Evolutionary conservation across 2,797 vertebrate species (phyloP).

Genomic region (Sternarchorhynchus goeldii): DNA sequence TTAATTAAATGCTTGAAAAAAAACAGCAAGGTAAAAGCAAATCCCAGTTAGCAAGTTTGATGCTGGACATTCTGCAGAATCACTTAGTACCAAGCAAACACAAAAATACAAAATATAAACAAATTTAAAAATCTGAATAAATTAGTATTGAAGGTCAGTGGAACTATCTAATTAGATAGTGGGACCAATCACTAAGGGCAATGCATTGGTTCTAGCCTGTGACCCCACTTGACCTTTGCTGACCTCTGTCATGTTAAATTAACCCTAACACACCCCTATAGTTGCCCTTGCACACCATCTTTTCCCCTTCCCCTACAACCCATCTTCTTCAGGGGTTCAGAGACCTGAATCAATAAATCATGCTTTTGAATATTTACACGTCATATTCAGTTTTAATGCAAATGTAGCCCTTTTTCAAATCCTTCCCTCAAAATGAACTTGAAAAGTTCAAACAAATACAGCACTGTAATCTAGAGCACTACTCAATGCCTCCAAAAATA

Average conservation of each 20-base stretch:
- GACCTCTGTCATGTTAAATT: constrained; percentile 79
- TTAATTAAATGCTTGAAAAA: neutral
- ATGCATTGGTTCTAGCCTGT: constrained; percentile 72
- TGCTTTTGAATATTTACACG: constrained; percentile 36
- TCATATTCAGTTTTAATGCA: constrained; percentile 34
- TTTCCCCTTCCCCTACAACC: constrained; percentile 12
- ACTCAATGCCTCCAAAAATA: neutral
- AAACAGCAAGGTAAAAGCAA: neutral
- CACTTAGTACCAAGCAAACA: neutral
- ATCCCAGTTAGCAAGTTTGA: neutral
- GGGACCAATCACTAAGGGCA: constrained; percentile 72
- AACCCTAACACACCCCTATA: constrained; percentile 59
- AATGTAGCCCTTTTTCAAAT: neutral
- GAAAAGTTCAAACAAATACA: neutral
- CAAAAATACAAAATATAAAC: neutral
- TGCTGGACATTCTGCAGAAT: neutral
- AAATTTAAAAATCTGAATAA: neutral
- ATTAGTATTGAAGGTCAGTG: constrained; percentile 22
- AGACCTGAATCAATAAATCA: constrained; percentile 35
- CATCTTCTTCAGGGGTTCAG: constrained; percentile 8
- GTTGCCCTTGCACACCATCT: constrained; percentile 37
- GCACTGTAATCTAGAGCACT: neutral
- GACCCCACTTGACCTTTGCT: constrained; percentile 80
- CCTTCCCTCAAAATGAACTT: constrained; percentile 3
- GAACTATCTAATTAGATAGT: constrained; percentile 70